phyloP scores from a whole-genome alignment of 2,888 invertebrate species.

The Octodonta nipae region DNA sequence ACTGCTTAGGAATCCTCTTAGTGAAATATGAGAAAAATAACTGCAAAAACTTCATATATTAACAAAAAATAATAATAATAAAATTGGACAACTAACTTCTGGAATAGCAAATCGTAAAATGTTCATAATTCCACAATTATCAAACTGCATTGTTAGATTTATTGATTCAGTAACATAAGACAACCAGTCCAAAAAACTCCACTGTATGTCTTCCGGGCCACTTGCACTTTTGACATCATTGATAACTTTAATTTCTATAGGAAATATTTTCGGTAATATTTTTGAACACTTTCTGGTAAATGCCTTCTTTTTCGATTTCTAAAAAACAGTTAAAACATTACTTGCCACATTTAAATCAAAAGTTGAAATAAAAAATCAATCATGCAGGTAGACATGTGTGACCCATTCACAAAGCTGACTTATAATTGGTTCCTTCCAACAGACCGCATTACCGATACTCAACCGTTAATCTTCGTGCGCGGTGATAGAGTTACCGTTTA shows the following conservation, averaged over 20 bases:
- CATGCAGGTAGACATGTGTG: not conserved
- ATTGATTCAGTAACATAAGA: constrained; percentile 63
- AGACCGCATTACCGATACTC: no score
- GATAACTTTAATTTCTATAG: constrained; percentile 26
- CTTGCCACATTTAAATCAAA: not conserved
- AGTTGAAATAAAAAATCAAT: not conserved
- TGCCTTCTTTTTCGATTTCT: constrained; percentile 8
- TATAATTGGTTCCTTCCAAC: no score
- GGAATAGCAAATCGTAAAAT: constrained; percentile 57
- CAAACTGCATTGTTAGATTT: constrained; percentile 60
- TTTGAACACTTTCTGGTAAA: constrained; percentile 11
- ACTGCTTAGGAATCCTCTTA: constrained; percentile 51
- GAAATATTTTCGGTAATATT: constrained; percentile 24
- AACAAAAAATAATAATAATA: no score
- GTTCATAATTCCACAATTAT: constrained; percentile 51
- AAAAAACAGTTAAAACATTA: constrained; percentile 26
- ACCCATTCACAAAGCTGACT: no score
- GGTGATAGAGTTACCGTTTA: no score
- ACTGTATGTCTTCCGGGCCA: constrained; percentile 19
- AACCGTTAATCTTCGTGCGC: no score
- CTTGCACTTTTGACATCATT: constrained; percentile 10
- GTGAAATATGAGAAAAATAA: constrained; percentile 59
- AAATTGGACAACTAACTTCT: constrained; percentile 36
- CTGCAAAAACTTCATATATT: no score
- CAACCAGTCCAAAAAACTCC: constrained; percentile 56